Conservation (phyloP, 1,140 invertebrate species). For the Scaptomyza hsui region DNA sequence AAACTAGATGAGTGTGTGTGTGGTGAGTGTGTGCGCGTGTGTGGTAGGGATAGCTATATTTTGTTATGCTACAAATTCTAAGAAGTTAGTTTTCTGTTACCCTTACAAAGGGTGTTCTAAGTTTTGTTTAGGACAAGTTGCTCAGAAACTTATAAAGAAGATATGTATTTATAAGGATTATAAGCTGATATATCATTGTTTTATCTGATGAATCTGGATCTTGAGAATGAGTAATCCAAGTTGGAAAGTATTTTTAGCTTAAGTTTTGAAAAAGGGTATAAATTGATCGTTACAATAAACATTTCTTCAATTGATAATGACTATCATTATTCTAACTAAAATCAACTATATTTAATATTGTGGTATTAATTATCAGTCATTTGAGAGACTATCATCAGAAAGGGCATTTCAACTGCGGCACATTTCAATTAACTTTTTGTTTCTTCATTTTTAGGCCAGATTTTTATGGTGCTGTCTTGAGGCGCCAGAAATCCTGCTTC, state of each 20-base stretch:
- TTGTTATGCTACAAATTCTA: slow-evolving; percentile 1
- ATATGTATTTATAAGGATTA: too few species aligned
- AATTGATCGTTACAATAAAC: too few species aligned
- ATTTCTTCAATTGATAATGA: too few species aligned
- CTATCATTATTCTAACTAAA: too few species aligned
- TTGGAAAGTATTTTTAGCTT: too few species aligned
- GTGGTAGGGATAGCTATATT: neutral
- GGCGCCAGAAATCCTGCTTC: slow-evolving; percentile 78
- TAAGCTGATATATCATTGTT: too few species aligned
- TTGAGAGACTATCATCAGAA: neutral
- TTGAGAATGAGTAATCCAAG: too few species aligned
- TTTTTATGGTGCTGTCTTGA: slow-evolving; percentile 72
- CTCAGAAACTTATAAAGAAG: too few species aligned
- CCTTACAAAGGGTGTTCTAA: neutral
- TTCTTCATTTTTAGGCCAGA: slow-evolving; percentile 53
- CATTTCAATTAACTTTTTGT: neutral
- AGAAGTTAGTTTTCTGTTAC: neutral
- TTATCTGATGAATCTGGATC: too few species aligned
- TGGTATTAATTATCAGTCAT: too few species aligned
- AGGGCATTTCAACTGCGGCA: slow-evolving; percentile 19
- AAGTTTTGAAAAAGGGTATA: too few species aligned
- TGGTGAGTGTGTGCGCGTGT: slow-evolving; percentile 26
- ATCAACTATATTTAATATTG: too few species aligned
- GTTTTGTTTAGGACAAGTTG: neutral
- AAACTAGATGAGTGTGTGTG: slow-evolving; percentile 27